A percentile compares a stretch with the other conserved stretches of the same genome.
Evolutionary conservation across 2,113 vertebrate species (phyloP).

Genomic region (Cochlearius cochlearius): DNA sequence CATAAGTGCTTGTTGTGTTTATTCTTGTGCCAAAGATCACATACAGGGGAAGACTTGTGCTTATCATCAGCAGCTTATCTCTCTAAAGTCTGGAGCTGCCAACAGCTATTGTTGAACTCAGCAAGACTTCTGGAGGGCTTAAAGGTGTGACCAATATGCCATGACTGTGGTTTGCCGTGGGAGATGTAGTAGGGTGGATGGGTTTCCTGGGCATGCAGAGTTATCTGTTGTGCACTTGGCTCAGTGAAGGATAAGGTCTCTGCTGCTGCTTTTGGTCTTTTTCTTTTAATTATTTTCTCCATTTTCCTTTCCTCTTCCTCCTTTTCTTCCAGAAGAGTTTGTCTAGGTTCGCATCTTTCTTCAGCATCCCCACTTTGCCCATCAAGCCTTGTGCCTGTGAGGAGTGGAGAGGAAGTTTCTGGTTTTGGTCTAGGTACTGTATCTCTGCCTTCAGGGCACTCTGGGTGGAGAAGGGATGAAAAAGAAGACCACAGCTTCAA

Average conservation of each 20-base stretch:
- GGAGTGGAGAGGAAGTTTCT: background rate
- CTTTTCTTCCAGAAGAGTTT: background rate
- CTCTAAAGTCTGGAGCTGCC: background rate
- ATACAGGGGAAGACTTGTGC: background rate
- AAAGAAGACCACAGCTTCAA: background rate
- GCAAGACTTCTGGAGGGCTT: background rate
- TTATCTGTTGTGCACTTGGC: background rate
- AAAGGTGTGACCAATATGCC: background rate
- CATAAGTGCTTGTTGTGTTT: background rate
- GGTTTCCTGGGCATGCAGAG: background rate
- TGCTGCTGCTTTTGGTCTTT: background rate
- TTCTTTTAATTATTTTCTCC: background rate
- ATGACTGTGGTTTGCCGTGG: background rate
- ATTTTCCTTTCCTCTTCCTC: background rate
- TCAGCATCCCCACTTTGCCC: background rate
- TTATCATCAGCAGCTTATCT: background rate
- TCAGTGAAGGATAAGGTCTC: background rate
- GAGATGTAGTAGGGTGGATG: background rate
- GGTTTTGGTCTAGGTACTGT: background rate
- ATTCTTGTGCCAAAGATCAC: background rate
- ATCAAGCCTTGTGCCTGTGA: background rate
- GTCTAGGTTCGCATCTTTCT: background rate
- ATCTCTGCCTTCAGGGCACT: background rate
- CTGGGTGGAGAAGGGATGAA: too few species aligned
- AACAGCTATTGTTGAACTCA: background rate